Evolutionary conservation across 1,140 invertebrate species (phyloP), one percentile per base, ranked within the genome.

Genomic region (Drosophila tristis): DNA sequence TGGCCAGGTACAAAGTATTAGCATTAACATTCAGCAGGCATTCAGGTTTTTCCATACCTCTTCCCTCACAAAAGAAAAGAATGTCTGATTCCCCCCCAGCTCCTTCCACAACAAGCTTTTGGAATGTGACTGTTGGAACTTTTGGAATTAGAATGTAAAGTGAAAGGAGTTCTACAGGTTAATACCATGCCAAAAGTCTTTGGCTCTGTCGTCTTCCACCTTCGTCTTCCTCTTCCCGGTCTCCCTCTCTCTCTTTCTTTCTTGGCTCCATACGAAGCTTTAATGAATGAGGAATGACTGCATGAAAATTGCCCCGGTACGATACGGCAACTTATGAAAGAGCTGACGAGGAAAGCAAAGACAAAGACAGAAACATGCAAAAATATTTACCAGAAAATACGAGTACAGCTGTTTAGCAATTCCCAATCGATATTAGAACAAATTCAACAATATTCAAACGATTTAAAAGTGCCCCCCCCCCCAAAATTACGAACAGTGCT

Each of bases 121-220:
- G 85, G 81, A 81, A 86, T 86, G 81, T 78, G 81, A 86, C 80
- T 86, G 81, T 78, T 86, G 82, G 80, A 86, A 87, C 76, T 80
- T 76, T 81, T 81, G 78, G 81, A 87, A 86, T 86, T 86, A 86
- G 81, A 86, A 86, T 86, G 81, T 86, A 86, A 86, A 86, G 81
- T 86, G 81, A 86, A 86, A 86, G 81, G 81, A 86, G 81, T 86
- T 86, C 82, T 87, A 71, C 81, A 81, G 81, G 81, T 86, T 86
- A 85, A 85, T 74, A 74, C 67, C 73, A 87, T 66, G 77, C 77
- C 66, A 77, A 74, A 70, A 70, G 54, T 57, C 56, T 59, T 11
- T 57, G 20, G 26, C 31, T 26, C 50, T 35, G 23, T n/a, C 9
- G 8, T 20, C 9, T 16, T 48, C 45, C 45, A 20, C n/a, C 51